These are phyloP conservation scores for Euura lappo DNA, from an alignment of 1,140 invertebrate genomes.

Conservation along the genomic window DNA sequence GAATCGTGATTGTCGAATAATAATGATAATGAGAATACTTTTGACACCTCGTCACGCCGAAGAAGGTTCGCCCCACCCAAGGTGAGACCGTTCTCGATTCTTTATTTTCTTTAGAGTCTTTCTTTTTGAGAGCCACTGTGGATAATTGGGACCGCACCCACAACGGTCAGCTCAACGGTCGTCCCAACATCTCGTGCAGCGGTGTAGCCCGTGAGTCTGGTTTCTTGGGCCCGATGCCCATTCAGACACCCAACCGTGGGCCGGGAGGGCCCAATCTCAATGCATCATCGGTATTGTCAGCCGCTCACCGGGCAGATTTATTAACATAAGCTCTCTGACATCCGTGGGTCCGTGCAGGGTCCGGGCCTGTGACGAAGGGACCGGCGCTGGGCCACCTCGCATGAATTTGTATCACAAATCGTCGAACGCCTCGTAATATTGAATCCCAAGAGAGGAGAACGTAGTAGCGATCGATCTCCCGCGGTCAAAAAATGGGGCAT, in stretches of 20 bases:
- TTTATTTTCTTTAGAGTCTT: slow-evolving; percentile 4
- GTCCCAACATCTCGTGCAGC: neutral
- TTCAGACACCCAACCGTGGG: neutral
- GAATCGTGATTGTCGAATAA: neutral
- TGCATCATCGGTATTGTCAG: slow-evolving; percentile 17
- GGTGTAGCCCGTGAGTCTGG: neutral
- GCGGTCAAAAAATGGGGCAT: neutral
- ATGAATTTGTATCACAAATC: slow-evolving; percentile 13
- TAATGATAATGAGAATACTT: neutral
- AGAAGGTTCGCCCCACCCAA: slow-evolving; percentile 8
- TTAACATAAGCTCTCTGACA: slow-evolving; percentile 10
- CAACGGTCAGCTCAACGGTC: slow-evolving; percentile 11
- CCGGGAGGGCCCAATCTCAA: slow-evolving; percentile 15
- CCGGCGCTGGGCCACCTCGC: neutral
- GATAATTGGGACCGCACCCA: slow-evolving; percentile 28
- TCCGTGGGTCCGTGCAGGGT: neutral
- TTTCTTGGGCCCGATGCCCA: neutral
- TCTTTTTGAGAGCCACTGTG: slow-evolving; percentile 23
- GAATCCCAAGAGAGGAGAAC: neutral
- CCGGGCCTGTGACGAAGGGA: neutral
- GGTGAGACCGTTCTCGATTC: neutral
- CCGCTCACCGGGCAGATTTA: slow-evolving; percentile 14
- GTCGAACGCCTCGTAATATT: slow-evolving; percentile 9
- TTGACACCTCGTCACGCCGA: slow-evolving; percentile 3
- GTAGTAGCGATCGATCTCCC: neutral